Evolutionary conservation across 2,888 invertebrate species (phyloP), one percentile per base, ranked within the genome.

Genomic region (Chloromyia formosa): DNA sequence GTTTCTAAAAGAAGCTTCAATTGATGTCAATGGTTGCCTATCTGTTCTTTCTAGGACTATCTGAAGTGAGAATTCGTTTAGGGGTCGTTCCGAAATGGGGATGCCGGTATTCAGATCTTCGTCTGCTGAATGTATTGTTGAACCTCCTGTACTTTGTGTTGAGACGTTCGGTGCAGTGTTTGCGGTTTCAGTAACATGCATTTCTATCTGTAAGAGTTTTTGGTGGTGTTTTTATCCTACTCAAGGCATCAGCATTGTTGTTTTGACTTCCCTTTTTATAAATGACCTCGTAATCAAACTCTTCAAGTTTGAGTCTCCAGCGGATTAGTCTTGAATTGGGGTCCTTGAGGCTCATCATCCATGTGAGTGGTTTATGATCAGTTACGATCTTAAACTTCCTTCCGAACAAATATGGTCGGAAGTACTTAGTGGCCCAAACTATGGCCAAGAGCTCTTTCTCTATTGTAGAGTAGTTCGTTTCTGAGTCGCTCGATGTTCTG

Each of bases 381-480:
- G 75, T 75, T 35, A 49, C 22, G 10, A 73, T 49, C 1, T 61
- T 20, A 23, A 74, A 74, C 20, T 53, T 80, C 45, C 78, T 78
- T 1, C 82, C 82, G 42, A 81, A 82, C 4, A 83, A 16, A 23
- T 82, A 83, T 0, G 81, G 82, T 35, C 82, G 58, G 35, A 82
- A 83, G 62, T 82, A 80, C 77, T 82, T 81, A 0, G 78, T 76
- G 0, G 80, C 81, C 80, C 80, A 82, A 0, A 82, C 79, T 3
- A 83, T 80, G 0, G 78, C 79, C 62, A 82, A 54, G 1, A 82
- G 69, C 77, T 83, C 82, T 58, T 82, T 83, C 73, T 83, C 82
- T 14, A 82, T 78, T 2, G 79, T 78, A 1, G 77, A 77, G 56
- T 81, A 81, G 35, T 78, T 80, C 5, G 14, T 66, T 77, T 81